Conservation (phyloP, 2,888 invertebrate species). For the Troides helena region DNA sequence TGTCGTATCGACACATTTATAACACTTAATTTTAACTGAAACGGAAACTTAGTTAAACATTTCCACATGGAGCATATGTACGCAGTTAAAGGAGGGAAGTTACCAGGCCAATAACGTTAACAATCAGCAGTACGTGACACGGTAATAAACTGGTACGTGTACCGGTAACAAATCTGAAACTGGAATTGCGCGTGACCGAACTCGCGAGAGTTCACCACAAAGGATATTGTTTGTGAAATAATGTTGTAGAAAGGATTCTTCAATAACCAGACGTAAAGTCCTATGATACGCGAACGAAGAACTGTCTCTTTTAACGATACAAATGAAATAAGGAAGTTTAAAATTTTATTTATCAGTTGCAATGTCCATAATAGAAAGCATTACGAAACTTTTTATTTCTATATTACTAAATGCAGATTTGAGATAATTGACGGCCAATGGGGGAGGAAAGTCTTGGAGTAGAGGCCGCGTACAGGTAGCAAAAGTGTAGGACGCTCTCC, state of each 20-base stretch:
- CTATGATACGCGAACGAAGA: not conserved
- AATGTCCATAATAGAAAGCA: not conserved
- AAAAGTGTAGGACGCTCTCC: no score
- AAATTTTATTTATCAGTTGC: not conserved
- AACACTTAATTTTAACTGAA: slow-evolving; percentile 24
- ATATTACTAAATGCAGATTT: no score
- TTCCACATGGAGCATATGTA: not conserved
- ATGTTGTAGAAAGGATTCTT: not conserved
- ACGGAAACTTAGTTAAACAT: slow-evolving; percentile 14
- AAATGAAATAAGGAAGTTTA: not conserved
- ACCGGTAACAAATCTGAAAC: slow-evolving; percentile 14
- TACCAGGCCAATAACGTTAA: slow-evolving; percentile 19
- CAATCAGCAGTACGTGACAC: slow-evolving; percentile 37
- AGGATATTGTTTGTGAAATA: slow-evolving; percentile 6
- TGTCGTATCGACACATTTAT: not conserved
- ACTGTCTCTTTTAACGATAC: not conserved
- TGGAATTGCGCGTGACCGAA: not conserved
- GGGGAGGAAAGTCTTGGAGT: no score
- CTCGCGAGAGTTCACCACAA: not conserved
- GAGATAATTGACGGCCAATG: no score
- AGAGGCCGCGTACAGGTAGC: no score
- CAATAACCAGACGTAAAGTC: not conserved
- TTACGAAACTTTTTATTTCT: not conserved
- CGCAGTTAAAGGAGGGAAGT: slow-evolving; percentile 5
- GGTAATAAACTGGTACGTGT: slow-evolving; percentile 32